Base-by-base conservation (phyloP, 2,888 invertebrate species). In the Hirtodrosophila duncani region DNA sequence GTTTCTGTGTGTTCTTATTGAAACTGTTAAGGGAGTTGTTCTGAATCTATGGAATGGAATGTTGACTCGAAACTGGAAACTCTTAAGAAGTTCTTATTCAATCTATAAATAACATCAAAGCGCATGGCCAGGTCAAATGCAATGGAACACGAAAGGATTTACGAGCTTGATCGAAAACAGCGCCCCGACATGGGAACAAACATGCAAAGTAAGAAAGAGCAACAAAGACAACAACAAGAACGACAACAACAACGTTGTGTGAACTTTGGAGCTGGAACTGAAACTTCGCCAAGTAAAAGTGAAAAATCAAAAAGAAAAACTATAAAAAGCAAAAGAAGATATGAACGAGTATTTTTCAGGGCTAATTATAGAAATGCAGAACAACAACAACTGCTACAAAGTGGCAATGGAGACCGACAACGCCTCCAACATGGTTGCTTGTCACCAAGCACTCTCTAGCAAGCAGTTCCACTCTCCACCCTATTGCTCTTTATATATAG, bases 151-250 rank as follows among this genome's bases (percentile, higher is more conserved):
- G 67, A 77, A 77, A 72, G 72, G 78, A 74, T 74, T 74, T 74
- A 74, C 69, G 69, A 77, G 74, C 72, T 68, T 66, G 72, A 72
- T 72, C 77, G 68, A 71, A 71, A 63, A 53, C 69, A 71, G 62
- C 61, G 49, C 59, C 59, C 53, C 63, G 63, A 45, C 64, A 55
- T 44, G 60, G n/a, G 44, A 62, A 45, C 44, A 56, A 61, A 39
- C 65, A 64, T 55, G 61, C 64, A 63, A 18, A 7, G 10, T 9
- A 18, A 3, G 17, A 31, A 17, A 16, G 2, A 3, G 9, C 7
- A 26, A n/a, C 3, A 26, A 3, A 26, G 8, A 16, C 23, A 14
- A 24, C 37, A 14, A 24, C 37, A 37, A 36, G 27, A 57, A 71
- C 45, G 34, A 29, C 33, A 49, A 53, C 43, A 52, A 38, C 38